A percentile compares a stretch with the other conserved stretches of the same genome.
These are phyloP conservation scores for Pantherophis alleghaniensis DNA, from an alignment of 2,797 vertebrate species.

Conservation along the genomic window DNA sequence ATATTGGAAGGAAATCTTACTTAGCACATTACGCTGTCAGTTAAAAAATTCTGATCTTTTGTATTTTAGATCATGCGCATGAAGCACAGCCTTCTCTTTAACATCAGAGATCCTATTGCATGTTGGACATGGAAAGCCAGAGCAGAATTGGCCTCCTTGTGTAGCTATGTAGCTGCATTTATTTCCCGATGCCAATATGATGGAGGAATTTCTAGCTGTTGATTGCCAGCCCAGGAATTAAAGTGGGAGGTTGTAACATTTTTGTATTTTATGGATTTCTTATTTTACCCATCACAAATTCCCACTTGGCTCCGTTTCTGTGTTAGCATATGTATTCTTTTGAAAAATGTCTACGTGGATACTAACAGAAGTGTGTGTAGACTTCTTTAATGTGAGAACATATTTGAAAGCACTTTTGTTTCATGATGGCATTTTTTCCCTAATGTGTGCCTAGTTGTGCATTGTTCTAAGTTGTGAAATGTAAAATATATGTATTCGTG, in stretches of 20 bases:
- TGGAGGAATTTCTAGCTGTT: not conserved
- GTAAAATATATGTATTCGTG: not conserved
- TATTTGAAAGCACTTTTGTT: not conserved
- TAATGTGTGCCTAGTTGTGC: not conserved
- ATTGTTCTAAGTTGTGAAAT: not conserved
- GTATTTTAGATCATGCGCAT: not conserved
- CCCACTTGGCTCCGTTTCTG: not conserved
- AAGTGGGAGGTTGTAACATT: not conserved
- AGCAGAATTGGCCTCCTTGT: not conserved
- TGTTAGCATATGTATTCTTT: not conserved
- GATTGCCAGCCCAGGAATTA: not conserved
- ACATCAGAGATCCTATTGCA: not conserved
- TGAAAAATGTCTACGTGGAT: not conserved
- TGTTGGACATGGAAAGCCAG: not conserved
- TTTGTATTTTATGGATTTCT: not conserved
- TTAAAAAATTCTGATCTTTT: not conserved
- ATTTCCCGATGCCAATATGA: not conserved
- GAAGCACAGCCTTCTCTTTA: not conserved
- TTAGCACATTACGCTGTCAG: not conserved
- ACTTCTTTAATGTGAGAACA: not conserved
- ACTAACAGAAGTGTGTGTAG: not conserved
- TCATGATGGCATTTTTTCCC: not conserved
- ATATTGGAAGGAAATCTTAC: not conserved
- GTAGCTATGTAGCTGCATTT: not conserved
- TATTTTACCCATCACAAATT: not conserved